Conservation (phyloP, 2,888 invertebrate genomes). For the Odontothrips loti region DNA sequence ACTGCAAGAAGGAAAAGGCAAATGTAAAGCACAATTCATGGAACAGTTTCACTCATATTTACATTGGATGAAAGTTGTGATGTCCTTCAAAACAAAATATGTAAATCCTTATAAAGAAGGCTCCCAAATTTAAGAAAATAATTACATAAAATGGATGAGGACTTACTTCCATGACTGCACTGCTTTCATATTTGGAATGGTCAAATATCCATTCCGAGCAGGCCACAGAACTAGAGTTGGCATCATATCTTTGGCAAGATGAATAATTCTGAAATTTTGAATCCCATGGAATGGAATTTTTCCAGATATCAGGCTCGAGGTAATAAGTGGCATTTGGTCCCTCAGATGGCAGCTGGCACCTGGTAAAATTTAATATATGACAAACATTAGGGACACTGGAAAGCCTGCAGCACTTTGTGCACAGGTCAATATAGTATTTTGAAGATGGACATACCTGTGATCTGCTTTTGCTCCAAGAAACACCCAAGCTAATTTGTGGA, state of each 20-base stretch:
- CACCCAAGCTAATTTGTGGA: conserved; percentile 68
- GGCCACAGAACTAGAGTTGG: conserved; percentile 46
- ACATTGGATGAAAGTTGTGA: not conserved
- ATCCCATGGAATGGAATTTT: conserved; percentile 55
- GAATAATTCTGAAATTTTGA: conserved; percentile 48
- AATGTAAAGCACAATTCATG: conserved; percentile 21
- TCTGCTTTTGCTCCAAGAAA: conserved; percentile 64
- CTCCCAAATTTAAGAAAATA: conserved; percentile 7
- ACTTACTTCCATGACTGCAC: conserved; percentile 60
- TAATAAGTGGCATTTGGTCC: conserved; percentile 50
- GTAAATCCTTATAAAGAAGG: not conserved
- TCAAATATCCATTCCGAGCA: conserved; percentile 61
- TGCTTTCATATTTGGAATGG: conserved; percentile 55
- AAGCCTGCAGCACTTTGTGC: not conserved
- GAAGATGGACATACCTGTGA: conserved; percentile 51
- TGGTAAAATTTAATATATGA: conserved; percentile 41
- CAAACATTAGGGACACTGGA: conserved; percentile 12
- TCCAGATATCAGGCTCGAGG: conserved; percentile 49
- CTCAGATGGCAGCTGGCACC: conserved; percentile 60
- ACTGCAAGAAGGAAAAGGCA: conserved; percentile 48
- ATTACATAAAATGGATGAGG: not conserved
- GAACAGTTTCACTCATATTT: not conserved
- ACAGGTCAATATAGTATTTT: not conserved
- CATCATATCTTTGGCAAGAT: conserved; percentile 52
- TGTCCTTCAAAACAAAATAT: not conserved